phyloP scores from a whole-genome alignment of 2,888 invertebrate genomes.

The Synanthedon formicaeformis region DNA sequence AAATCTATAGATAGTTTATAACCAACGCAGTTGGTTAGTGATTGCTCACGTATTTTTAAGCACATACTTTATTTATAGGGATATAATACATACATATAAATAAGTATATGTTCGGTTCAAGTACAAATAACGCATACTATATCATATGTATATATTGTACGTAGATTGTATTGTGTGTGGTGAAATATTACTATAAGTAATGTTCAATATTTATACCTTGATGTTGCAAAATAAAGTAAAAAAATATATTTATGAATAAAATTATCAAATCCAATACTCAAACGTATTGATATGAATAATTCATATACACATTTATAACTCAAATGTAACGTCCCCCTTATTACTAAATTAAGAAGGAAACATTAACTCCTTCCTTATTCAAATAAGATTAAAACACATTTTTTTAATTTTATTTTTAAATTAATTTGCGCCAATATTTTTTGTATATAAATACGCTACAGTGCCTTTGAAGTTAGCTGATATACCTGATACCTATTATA shows the following conservation, averaged over 20 bases:
- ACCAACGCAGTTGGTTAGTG: constrained; percentile 11
- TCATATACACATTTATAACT: too few relatives aligned
- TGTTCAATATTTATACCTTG: neutral
- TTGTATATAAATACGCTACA: constrained; percentile 3
- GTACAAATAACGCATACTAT: constrained; percentile 36
- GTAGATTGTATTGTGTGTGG: neutral
- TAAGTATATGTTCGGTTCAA: constrained; percentile 9
- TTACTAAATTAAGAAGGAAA: too few relatives aligned
- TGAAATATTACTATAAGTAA: neutral
- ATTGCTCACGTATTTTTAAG: constrained; percentile 50
- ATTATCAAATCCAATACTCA: neutral
- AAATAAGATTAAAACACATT: constrained; percentile 12
- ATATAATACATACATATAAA: neutral
- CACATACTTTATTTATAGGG: constrained; percentile 16
- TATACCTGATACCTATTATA: neutral
- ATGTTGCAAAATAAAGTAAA: neutral
- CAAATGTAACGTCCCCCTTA: too few relatives aligned
- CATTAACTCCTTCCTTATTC: too few relatives aligned
- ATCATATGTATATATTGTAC: neutral
- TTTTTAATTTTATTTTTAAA: constrained; percentile 13
- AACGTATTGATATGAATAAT: constrained; percentile 6
- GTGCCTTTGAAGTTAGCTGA: constrained; percentile 11
- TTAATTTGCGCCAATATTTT: constrained; percentile 2
- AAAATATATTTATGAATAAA: neutral
- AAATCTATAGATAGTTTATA: constrained; percentile 3